Evolutionary conservation across 2,888 invertebrate genomes (phyloP).

Genomic region (Pyrochroa serraticornis): DNA sequence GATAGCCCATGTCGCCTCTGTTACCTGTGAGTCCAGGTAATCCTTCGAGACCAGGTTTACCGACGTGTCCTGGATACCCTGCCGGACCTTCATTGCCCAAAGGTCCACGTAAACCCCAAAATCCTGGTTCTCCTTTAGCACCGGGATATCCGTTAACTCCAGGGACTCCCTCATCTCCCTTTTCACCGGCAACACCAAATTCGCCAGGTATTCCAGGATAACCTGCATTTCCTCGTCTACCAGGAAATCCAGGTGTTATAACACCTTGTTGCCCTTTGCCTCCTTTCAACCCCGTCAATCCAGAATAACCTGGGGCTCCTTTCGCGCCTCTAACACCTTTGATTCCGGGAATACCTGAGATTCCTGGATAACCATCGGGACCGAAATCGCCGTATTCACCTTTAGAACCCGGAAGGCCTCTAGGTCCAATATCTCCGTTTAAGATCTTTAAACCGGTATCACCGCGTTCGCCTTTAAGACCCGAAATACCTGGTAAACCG

Average conservation of each 20-base stretch:
- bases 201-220: slow-evolving; percentile 45
- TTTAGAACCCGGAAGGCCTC: slow-evolving; percentile 54
- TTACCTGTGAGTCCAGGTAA: slow-evolving; percentile 60
- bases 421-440: slow-evolving; percentile 57
- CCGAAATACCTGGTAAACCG: slow-evolving; percentile 52
- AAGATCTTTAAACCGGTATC: slow-evolving; percentile 62
- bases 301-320: slow-evolving; percentile 52
- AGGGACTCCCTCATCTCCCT: slow-evolving; percentile 48
- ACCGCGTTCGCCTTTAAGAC: slow-evolving; percentile 63
- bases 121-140: slow-evolving; percentile 49
- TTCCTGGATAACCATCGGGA: slow-evolving; percentile 52
- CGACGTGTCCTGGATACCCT: slow-evolving; percentile 55
- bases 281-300: slow-evolving; percentile 45
- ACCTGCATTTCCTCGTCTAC: slow-evolving; percentile 37
- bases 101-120: slow-evolving; percentile 20
- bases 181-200: slow-evolving; percentile 53
- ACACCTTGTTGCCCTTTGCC: slow-evolving; percentile 50
- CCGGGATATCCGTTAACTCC: slow-evolving; percentile 50
- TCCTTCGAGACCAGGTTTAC: slow-evolving; percentile 39
- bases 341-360: slow-evolving; percentile 49
- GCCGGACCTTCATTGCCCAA: slow-evolving; percentile 51
- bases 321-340: slow-evolving; percentile 50
- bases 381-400: slow-evolving; percentile 55
- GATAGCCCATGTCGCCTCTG: slow-evolving; percentile 54
- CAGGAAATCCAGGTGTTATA: slow-evolving; percentile 50